Percentiles rank a stretch among this genome's conserved stretches.
Conservation (phyloP, 2,888 invertebrate genomes). For the Orchestes rusci region DNA sequence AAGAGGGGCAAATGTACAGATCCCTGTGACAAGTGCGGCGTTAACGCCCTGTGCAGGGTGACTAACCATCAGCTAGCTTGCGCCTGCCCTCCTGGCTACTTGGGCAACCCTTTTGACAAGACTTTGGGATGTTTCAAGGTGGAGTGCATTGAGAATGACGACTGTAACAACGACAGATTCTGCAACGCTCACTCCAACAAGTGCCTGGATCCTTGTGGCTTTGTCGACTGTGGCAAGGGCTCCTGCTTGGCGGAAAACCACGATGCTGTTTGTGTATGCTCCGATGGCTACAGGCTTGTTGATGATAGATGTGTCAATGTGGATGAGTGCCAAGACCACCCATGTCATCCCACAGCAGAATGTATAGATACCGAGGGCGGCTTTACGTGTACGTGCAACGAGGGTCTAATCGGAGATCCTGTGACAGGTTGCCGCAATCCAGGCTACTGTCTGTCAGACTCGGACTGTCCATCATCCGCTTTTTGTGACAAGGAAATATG, state of each 20-base stretch:
- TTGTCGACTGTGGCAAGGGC: slow-evolving; percentile 72
- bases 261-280: slow-evolving; percentile 65
- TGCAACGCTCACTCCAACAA: slow-evolving; percentile 71
- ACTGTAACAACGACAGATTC: slow-evolving; percentile 67
- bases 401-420: slow-evolving; percentile 74
- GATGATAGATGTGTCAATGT: slow-evolving; percentile 69
- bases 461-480: slow-evolving; percentile 72
- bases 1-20: slow-evolving; percentile 70
- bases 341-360: slow-evolving; percentile 70
- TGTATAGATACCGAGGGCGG: slow-evolving; percentile 76
- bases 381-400: slow-evolving; percentile 68
- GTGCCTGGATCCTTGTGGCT: slow-evolving; percentile 77
- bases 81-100: slow-evolving; percentile 69
- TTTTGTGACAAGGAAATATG: slow-evolving; percentile 70
- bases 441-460: slow-evolving; percentile 72
- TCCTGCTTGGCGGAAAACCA: slow-evolving; percentile 68
- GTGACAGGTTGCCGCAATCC: slow-evolving; percentile 70
- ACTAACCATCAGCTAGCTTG: slow-evolving; percentile 66
- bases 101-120: slow-evolving; percentile 72
- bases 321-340: slow-evolving; percentile 68
- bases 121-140: slow-evolving; percentile 82
- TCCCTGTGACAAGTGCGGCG: slow-evolving; percentile 74
- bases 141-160: slow-evolving; percentile 71
- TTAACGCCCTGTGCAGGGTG: slow-evolving; percentile 68
- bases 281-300: slow-evolving; percentile 61